Conservation (phyloP, 2,888 invertebrate species). For the Nesidiocoris tenuis region DNA sequence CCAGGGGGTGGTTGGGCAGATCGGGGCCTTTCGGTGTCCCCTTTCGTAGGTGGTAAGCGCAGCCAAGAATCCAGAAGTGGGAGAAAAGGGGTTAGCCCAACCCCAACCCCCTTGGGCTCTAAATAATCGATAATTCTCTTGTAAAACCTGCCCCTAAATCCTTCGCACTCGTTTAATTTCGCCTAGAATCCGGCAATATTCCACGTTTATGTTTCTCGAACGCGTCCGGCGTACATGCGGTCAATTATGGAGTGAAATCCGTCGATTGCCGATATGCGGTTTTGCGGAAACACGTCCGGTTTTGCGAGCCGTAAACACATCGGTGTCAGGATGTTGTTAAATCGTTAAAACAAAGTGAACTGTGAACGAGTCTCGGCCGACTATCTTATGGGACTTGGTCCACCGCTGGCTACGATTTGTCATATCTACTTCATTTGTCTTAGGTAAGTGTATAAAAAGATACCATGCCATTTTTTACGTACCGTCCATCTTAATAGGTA, state of each 20-base stretch:
- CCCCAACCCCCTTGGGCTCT: slow-evolving; percentile 19
- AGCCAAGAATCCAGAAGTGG: slow-evolving; percentile 3
- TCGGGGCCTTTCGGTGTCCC: not conserved
- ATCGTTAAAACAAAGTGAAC: not conserved
- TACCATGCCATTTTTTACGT: no score
- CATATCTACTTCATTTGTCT: not conserved
- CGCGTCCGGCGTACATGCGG: no score
- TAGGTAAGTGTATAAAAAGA: not conserved
- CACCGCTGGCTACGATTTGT: not conserved
- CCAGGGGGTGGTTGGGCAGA: no score
- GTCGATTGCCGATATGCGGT: no score
- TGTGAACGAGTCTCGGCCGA: not conserved
- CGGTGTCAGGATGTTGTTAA: not conserved
- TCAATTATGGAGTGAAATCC: no score
- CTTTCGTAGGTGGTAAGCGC: not conserved
- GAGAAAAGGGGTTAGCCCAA: not conserved
- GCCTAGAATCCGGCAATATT: no score
- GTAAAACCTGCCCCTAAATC: slow-evolving; percentile 31
- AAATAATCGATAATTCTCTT: slow-evolving; percentile 41
- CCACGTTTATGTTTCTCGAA: no score
- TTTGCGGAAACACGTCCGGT: not conserved
- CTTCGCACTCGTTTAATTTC: not conserved
- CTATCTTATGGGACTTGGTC: not conserved
- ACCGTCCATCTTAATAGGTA: no score
- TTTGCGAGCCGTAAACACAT: not conserved